Conservation (phyloP, 1,140 invertebrate species). For the Cotesia vestalis region DNA sequence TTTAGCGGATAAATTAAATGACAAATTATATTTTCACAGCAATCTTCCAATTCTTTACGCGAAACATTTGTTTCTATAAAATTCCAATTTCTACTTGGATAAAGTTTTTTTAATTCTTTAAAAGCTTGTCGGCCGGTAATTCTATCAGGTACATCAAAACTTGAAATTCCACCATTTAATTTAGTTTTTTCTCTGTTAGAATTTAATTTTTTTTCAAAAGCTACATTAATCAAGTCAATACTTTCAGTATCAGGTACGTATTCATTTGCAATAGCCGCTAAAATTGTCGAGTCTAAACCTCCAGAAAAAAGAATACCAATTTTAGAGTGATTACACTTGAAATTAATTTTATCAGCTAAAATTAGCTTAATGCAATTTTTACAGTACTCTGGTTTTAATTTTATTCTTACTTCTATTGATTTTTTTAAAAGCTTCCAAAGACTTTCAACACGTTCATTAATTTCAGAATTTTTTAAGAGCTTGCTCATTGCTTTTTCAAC, state of each 20-base stretch:
- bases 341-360: conserved; percentile 35
- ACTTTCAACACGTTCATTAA: conserved; percentile 62
- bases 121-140: conserved; percentile 79
- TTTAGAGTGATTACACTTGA: conserved; percentile 74
- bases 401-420: conserved; percentile 73
- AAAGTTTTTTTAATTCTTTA: conserved; percentile 75
- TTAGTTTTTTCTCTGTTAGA: conserved; percentile 16
- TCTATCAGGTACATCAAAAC: conserved; percentile 82
- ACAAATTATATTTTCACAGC: conserved; percentile 66
- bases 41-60: conserved; percentile 71
- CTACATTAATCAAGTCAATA: conserved; percentile 96
- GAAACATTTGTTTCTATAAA: conserved; percentile 82
- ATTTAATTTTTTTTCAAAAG: conserved; percentile 76
- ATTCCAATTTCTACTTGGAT: conserved; percentile 77
- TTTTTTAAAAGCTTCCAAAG: conserved; percentile 69
- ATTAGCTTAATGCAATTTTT: conserved; percentile 68
- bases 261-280: conserved; percentile 83
- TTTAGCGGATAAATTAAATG: conserved; percentile 84
- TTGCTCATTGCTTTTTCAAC: conserved; percentile 63
- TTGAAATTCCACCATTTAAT: conserved; percentile 34
- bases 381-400: conserved; percentile 74
- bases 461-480: conserved; percentile 59
- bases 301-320: conserved; percentile 93
- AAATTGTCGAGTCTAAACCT: conserved; percentile 91
- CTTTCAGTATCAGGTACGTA: conserved; percentile 74